phyloP scores from a whole-genome alignment of 2,888 invertebrate genomes.

The Pyrrhosoma nymphula region DNA sequence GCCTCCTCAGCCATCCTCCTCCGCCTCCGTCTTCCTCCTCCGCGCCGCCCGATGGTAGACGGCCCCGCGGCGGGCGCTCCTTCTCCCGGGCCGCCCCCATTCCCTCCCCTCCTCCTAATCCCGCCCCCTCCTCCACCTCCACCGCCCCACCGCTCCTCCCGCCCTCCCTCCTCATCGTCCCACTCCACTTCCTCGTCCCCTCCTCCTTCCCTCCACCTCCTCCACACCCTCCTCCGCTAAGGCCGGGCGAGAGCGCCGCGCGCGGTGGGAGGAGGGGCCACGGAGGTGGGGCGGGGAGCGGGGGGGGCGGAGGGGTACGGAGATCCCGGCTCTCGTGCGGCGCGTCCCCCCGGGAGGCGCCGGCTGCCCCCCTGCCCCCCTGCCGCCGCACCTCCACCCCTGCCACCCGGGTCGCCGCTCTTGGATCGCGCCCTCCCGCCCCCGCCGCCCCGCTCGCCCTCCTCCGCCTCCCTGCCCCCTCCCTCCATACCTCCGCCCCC shows the following conservation, averaged over 20 bases:
- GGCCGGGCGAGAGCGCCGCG: constrained; percentile 57
- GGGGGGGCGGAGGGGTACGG: constrained; percentile 65
- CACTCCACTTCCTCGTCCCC: not conserved
- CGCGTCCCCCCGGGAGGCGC: constrained; percentile 65
- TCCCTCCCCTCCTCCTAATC: constrained; percentile 50
- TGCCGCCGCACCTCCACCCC: constrained; percentile 24
- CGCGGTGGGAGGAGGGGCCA: constrained; percentile 65
- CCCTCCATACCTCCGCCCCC: constrained; percentile 61
- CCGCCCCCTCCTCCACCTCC: constrained; percentile 14
- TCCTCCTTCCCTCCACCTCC: not conserved
- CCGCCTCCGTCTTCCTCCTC: constrained; percentile 17
- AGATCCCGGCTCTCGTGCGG: constrained; percentile 65
- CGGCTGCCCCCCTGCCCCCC: constrained; percentile 63
- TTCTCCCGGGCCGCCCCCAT: constrained; percentile 47
- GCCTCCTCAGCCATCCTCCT: not conserved
- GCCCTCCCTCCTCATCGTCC: not conserved
- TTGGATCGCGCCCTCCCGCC: constrained; percentile 47
- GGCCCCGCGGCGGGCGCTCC: constrained; percentile 42
- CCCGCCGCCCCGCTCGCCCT: constrained; percentile 36
- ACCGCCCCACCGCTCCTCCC: constrained; percentile 32
- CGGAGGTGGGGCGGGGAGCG: constrained; percentile 61
- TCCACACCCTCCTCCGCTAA: constrained; percentile 23
- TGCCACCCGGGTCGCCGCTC: constrained; percentile 45
- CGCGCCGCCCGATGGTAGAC: constrained; percentile 40
- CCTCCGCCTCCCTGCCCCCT: constrained; percentile 50